A percentile compares a stretch with the other conserved stretches of the same genome.
Evolutionary conservation across 2,888 invertebrate species (phyloP).

Genomic region (Gymnocheta viridis): DNA sequence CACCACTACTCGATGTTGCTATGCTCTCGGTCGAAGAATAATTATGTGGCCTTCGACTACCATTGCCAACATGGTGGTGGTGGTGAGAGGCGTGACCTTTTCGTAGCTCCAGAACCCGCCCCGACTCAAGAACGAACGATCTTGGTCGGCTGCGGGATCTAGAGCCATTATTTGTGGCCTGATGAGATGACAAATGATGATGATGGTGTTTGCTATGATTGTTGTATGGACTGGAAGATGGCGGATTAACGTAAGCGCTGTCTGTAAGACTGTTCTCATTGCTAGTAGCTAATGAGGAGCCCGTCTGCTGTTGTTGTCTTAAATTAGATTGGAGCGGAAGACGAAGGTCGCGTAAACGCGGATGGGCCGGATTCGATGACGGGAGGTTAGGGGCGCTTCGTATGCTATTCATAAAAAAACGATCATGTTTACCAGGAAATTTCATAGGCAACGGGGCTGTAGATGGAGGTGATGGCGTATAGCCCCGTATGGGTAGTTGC

Average conservation of each 20-base stretch:
- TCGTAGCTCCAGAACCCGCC: constrained; percentile 89
- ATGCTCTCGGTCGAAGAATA: constrained; percentile 90
- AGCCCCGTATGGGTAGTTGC: constrained; percentile 87
- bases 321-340: constrained; percentile 88
- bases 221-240: constrained; percentile 72
- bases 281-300: constrained; percentile 74
- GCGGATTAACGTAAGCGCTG: constrained; percentile 80
- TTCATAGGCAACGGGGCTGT: constrained; percentile 92
- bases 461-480: constrained; percentile 91
- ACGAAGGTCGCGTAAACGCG: constrained; percentile 88
- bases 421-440: constrained; percentile 87
- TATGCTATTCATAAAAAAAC: constrained; percentile 88
- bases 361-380: constrained; percentile 86
- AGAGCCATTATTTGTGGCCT: constrained; percentile 84
- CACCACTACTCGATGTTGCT: constrained; percentile 93
- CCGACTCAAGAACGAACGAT: constrained; percentile 84
- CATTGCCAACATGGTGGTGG: constrained; percentile 82
- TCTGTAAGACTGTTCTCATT: constrained; percentile 80
- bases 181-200: constrained; percentile 69
- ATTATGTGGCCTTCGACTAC: constrained; percentile 76
- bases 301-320: constrained; percentile 76
- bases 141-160: constrained; percentile 85
- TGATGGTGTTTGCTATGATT: constrained; percentile 79
- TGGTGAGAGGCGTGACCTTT: constrained; percentile 82
- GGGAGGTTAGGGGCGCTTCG: constrained; percentile 91